Conservation (phyloP, 2,797 vertebrate genomes). For the Eremophila alpestris region DNA sequence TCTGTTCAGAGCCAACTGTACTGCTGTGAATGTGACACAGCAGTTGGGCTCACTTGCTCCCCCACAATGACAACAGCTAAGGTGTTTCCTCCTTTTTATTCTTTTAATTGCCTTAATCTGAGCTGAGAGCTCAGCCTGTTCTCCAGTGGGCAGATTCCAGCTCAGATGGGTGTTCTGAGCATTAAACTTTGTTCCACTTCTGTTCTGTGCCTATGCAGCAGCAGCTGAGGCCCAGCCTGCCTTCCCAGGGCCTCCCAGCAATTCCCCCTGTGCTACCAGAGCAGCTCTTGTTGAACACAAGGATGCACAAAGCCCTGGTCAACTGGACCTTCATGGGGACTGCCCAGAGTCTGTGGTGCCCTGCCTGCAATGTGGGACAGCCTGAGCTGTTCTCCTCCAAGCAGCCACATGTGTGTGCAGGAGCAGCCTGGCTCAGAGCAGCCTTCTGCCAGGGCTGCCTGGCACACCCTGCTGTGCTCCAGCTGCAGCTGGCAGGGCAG, state of each 20-base stretch:
- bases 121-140: background rate
- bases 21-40: fast-evolving
- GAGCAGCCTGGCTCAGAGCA: background rate
- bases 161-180: background rate
- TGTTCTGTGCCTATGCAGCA: background rate
- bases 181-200: background rate
- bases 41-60: background rate
- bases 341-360: background rate
- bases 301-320: background rate
- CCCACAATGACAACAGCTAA: background rate
- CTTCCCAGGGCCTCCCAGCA: background rate
- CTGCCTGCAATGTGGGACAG: background rate
- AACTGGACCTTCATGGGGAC: background rate
- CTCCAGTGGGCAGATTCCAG: fast-evolving
- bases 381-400: background rate
- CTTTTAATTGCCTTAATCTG: background rate
- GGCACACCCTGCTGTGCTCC: fast-evolving
- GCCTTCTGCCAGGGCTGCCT: background rate
- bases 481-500: background rate
- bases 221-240: background rate
- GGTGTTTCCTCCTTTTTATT: background rate
- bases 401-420: background rate
- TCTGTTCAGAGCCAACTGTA: background rate
- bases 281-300: background rate
- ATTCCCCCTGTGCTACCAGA: background rate